Conservation (phyloP, 2,888 invertebrate species). For the Spodoptera picta region DNA sequence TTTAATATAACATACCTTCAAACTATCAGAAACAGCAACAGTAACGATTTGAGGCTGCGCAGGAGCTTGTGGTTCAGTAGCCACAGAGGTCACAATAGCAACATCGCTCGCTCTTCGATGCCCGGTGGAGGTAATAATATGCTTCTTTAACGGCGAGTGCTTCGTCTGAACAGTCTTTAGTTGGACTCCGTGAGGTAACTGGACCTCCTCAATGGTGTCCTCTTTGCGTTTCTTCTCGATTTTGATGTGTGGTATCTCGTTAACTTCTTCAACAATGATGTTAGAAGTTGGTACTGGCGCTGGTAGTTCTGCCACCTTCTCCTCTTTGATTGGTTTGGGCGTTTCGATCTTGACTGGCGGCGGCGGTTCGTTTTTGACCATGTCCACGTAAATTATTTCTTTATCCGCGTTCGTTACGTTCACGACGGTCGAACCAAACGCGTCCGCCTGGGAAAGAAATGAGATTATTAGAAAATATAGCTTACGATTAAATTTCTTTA, state of each 20-base stretch:
- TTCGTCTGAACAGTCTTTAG: slow-evolving; percentile 78
- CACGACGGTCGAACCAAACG: slow-evolving; percentile 74
- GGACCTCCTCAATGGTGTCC: slow-evolving; percentile 69
- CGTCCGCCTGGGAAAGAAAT: slow-evolving; percentile 55
- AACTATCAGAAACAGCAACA: slow-evolving; percentile 78
- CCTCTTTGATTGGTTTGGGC: slow-evolving; percentile 50
- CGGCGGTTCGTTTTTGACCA: slow-evolving; percentile 43
- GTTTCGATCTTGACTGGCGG: slow-evolving; percentile 40
- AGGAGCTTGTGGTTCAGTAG: slow-evolving; percentile 38
- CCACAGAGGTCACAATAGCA: slow-evolving; percentile 41
- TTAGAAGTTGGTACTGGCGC: slow-evolving; percentile 64
- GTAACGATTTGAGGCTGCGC: slow-evolving; percentile 74
- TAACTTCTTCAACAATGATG: slow-evolving; percentile 75
- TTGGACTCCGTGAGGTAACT: slow-evolving; percentile 66
- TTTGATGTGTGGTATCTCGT: slow-evolving; percentile 63
- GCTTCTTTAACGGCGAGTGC: slow-evolving; percentile 81
- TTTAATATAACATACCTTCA: slow-evolving; percentile 67
- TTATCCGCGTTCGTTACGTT: slow-evolving; percentile 64
- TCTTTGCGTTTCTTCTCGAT: slow-evolving; percentile 60
- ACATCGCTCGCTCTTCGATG: slow-evolving; percentile 63
- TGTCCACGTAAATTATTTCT: slow-evolving; percentile 70
- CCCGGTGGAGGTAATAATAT: slow-evolving; percentile 76
- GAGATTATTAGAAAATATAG: background rate
- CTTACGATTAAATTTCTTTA: too few relatives aligned
- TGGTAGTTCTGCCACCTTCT: slow-evolving; percentile 37